phyloP scores from a whole-genome alignment of 2,113 vertebrate genomes.

The Elephantulus edwardii region DNA sequence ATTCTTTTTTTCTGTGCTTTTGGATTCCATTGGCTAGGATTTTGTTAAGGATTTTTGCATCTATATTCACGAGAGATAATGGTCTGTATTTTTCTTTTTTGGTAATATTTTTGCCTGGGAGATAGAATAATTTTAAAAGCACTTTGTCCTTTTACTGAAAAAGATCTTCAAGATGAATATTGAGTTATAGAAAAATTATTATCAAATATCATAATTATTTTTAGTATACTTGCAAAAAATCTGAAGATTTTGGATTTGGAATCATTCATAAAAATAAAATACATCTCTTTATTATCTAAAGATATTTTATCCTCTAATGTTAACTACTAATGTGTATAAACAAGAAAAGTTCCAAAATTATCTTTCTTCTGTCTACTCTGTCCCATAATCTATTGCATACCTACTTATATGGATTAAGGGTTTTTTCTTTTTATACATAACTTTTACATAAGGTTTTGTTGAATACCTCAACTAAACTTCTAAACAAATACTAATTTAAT shows the following conservation, averaged over 20 bases:
- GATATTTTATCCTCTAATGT: neutral
- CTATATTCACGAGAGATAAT: too few species aligned
- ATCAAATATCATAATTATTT: constrained; percentile 5
- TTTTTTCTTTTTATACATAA: constrained; percentile 14
- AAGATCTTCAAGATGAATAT: neutral
- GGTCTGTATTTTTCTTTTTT: too few species aligned
- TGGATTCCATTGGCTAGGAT: too few species aligned
- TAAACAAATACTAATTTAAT: neutral
- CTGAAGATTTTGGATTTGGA: neutral
- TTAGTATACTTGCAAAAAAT: neutral
- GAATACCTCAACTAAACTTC: neutral
- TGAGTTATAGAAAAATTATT: constrained; percentile 22
- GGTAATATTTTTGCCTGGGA: too few species aligned
- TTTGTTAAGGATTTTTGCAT: too few species aligned
- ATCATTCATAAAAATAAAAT: neutral
- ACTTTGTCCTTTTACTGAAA: neutral
- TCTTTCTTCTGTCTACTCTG: neutral
- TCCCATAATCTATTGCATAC: neutral
- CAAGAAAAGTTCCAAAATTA: neutral
- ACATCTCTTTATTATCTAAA: neutral
- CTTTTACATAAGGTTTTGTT: neutral
- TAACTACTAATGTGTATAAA: constrained; percentile 1
- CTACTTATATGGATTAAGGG: neutral
- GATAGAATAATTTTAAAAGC: neutral
- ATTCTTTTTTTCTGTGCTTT: too few species aligned